Base-by-base conservation (phyloP, 2,797 vertebrate genomes). In the Rhinophrynus dorsalis region DNA sequence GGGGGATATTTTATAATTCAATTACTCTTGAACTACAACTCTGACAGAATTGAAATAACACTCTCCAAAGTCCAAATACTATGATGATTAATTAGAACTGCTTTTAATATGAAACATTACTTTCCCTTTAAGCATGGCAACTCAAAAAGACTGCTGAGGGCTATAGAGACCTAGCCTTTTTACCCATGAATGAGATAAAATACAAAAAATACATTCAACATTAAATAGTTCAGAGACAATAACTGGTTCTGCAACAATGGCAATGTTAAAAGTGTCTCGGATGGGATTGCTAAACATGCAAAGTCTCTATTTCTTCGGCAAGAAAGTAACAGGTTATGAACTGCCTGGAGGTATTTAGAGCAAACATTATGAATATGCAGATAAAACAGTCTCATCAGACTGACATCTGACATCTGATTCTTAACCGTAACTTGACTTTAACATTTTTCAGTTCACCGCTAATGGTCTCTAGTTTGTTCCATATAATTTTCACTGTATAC, bases 401-500 rank as follows among this genome's bases (percentile, higher is more conserved):
- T 21, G 32, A 32, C 60, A 24, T 21, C 15, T 57, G 33, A 15
- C 40, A 40, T 51, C 23, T 29, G 11, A 58, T 24, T 23, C 20
- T 30, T 52, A 15, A 60, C 32, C 0, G 56, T 18, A 6, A 26
- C 40, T 5, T 26, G 24, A 44, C 56, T 29, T 56, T 26, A 24
- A 2, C 5, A 27, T 29, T 24, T 12, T 40, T 18, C 11, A 26
- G 17, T 15, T 55, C 58, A 12, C 20, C 18, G 18, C 29, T 70
- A 70, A 70, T 70, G 50, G 40, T 42, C 51, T 63, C 38, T 57
- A 57, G 59, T 71, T 63, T 71, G 40, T 64, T 56, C 21, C 30
- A 57, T 24, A 32, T 71, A 18, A 63, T 57, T 48, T 71, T 64
- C 59, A 57, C 37, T 71, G 59, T 71, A 52, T 57, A 63, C 59